Conservation (phyloP, 2,113 vertebrate genomes). For the Pogonocichla stellata region DNA sequence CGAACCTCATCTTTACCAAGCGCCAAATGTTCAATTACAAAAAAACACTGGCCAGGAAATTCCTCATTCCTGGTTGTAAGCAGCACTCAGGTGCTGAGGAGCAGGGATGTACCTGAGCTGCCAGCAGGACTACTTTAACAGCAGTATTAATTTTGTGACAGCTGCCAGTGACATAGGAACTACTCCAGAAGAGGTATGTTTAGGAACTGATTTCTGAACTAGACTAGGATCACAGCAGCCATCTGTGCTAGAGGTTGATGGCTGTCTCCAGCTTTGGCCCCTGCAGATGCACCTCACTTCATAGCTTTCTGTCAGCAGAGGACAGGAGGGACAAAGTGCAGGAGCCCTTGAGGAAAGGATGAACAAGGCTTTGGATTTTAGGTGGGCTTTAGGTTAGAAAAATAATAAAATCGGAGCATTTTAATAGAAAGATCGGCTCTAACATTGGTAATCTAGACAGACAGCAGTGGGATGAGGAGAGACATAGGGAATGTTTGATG, state of each 20-base stretch:
- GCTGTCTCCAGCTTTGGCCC: neutral
- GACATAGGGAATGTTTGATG: constrained; percentile 47
- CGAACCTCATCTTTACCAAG: neutral
- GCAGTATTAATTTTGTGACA: neutral
- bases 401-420: constrained; percentile 54
- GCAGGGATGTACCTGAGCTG: neutral
- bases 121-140: neutral
- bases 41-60: neutral
- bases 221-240: neutral
- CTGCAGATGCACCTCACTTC: neutral
- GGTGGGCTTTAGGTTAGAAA: constrained; percentile 48
- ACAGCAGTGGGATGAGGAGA: constrained; percentile 58
- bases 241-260: neutral
- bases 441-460: constrained; percentile 49
- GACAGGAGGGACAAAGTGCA: neutral
- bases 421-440: constrained; percentile 68
- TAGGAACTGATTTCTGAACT: constrained; percentile 17
- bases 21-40: fast-evolving
- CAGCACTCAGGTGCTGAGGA: neutral
- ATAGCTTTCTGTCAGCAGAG: neutral
- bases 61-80: neutral
- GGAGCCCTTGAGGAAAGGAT: constrained; percentile 28
- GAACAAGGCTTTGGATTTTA: constrained; percentile 53
- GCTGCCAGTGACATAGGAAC: neutral
- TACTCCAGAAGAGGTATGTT: neutral